Conservation (phyloP, 2,797 vertebrate genomes). For the Myotis planiceps region DNA sequence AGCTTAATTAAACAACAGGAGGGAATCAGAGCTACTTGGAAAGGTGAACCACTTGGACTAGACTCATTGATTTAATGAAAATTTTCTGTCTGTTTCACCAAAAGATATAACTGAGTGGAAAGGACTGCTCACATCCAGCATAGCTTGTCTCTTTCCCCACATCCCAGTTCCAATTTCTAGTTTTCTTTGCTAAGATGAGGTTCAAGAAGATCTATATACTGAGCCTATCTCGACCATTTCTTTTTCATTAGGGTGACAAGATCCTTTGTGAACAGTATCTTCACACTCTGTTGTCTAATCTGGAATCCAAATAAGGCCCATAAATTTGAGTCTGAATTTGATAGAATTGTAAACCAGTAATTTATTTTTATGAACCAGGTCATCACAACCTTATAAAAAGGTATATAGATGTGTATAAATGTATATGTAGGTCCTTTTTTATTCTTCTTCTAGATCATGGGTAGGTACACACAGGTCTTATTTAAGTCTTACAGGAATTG, state of each 20-base stretch:
- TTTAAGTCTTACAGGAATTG: background rate
- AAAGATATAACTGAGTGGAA: slow-evolving; percentile 41
- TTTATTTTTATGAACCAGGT: slow-evolving; percentile 27
- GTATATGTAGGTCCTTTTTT: background rate
- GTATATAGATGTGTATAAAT: background rate
- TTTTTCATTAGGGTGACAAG: background rate
- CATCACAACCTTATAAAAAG: background rate
- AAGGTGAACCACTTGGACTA: slow-evolving; percentile 21
- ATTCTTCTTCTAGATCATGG: background rate
- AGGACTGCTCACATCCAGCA: background rate
- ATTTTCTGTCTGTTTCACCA: slow-evolving; percentile 52
- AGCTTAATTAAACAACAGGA: slow-evolving; percentile 59
- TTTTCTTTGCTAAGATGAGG: background rate
- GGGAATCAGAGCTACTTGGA: slow-evolving; percentile 41
- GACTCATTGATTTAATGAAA: slow-evolving; percentile 47
- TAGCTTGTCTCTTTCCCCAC: background rate
- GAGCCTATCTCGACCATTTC: background rate
- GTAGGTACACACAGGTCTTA: background rate
- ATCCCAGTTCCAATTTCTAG: background rate
- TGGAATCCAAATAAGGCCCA: background rate
- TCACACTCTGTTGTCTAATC: background rate
- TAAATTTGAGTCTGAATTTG: slow-evolving; percentile 13
- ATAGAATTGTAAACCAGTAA: background rate
- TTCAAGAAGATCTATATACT: background rate
- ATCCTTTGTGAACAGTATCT: background rate